Base-by-base conservation (phyloP, 2,888 invertebrate species). In the Buathra laborator region DNA sequence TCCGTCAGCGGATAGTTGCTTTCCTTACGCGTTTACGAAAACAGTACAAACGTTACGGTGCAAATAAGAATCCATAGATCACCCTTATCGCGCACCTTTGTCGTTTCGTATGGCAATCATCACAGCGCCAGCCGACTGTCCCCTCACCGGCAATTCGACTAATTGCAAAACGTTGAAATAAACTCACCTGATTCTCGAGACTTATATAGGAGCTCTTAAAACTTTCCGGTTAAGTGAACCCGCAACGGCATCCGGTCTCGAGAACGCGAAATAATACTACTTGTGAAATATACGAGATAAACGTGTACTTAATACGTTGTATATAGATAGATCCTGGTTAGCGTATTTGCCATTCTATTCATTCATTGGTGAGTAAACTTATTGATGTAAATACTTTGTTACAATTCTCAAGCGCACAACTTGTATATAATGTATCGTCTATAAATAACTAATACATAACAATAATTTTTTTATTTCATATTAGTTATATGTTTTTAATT, bases 161-260 rank as follows among this genome's bases (percentile, higher is more conserved):
- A 71, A 79, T 79, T 43, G 75, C 59, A 37, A 59, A 81, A 78
- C 64, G 70, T 74, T 44, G 64, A 64, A 72, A 37, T 76, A 68
- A 10, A 59, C 16, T 53, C 64, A 75, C 68, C 77, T 70, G 77
- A 76, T 84, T 81, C 81, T 74, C 74, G 70, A 81, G 81, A 16
- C 77, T 71, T 70, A 66, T 82, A 12, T 24, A 43, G 6, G 19
- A 10, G 43, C 53, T 64, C 64, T 70, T 51, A n/a, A 32, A 62
- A 66, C 53, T 79, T 82, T 85, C 81, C 85, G 85, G 78, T 67
- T 75, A 56, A 75, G 66, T 70, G 53, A 82, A 66, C 74, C 77
- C 53, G 70, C 62, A 62, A 62, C 62, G 62, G 64, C 74, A 59
- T 74, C 84, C 74, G 68, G 77, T 77, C 62, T 71, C 16, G 51